Percentiles rank a stretch among this genome's conserved stretches.
These are phyloP conservation scores for Pachliopta kotzebuea DNA, from an alignment of 2,888 invertebrate genomes.

Conservation along the genomic window DNA sequence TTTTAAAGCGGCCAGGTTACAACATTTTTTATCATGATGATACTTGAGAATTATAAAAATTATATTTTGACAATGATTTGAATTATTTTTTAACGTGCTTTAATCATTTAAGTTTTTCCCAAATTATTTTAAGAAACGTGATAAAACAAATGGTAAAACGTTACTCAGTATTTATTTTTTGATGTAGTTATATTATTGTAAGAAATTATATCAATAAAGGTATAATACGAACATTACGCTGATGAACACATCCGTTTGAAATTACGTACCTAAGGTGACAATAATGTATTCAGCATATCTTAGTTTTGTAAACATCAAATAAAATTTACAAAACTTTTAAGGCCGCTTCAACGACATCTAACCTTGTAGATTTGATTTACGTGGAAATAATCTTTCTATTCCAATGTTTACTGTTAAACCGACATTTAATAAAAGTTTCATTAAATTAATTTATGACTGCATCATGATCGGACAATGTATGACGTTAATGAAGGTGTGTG, in stretches of 20 bases:
- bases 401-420: not conserved
- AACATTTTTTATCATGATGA: not conserved
- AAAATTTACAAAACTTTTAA: conserved; percentile 11
- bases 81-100: too few species aligned
- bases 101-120: too few species aligned
- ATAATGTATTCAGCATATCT: conserved; percentile 14
- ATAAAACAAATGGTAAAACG: too few species aligned
- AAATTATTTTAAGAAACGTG: too few species aligned
- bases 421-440: not conserved
- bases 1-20: not conserved
- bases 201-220: not conserved
- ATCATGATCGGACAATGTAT: conserved; percentile 32
- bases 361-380: not conserved
- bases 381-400: not conserved
- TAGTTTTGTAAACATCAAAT: conserved; percentile 16
- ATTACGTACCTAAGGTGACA: not conserved
- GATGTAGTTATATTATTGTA: not conserved
- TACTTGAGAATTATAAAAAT: too few species aligned
- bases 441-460: not conserved
- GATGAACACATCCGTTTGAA: not conserved
- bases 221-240: not conserved
- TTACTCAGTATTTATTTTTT: too few species aligned
- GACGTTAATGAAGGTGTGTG: conserved; percentile 61
- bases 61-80: too few species aligned
- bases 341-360: conserved; percentile 4